Conservation (phyloP, 2,888 invertebrate genomes). For the Brachynemurus nebulosus region DNA sequence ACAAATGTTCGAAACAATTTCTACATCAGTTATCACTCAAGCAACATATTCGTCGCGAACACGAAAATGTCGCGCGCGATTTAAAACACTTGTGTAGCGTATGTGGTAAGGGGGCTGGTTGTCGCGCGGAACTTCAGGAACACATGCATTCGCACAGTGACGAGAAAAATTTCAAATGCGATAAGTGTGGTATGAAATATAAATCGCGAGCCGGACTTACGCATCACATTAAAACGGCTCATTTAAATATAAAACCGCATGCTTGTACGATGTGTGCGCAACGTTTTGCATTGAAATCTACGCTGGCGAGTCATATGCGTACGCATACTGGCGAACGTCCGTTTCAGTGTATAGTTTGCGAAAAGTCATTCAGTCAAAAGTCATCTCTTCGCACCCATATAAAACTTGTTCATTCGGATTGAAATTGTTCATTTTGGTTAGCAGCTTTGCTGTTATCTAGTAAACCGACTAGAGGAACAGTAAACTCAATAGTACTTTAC, state of each 20-base stretch:
- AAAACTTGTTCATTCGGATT: background rate
- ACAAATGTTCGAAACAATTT: conserved; percentile 1
- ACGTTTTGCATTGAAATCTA: background rate
- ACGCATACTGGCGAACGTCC: background rate
- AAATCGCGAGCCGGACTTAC: conserved; percentile 21
- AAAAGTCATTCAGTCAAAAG: background rate
- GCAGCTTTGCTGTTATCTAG: too few species aligned
- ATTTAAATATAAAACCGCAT: conserved; percentile 5
- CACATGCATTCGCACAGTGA: background rate
- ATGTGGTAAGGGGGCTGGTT: background rate
- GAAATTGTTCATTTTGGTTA: too few species aligned
- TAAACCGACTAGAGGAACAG: too few species aligned
- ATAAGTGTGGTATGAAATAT: background rate
- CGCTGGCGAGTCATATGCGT: background rate
- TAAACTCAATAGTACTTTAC: too few species aligned
- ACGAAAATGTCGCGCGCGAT: background rate
- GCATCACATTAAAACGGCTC: conserved; percentile 1
- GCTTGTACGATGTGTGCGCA: conserved; percentile 10
- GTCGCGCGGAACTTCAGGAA: background rate
- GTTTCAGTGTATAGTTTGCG: background rate
- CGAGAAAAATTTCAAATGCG: background rate
- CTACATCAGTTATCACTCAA: background rate
- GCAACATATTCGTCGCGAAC: background rate
- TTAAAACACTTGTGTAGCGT: background rate
- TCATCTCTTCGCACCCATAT: background rate